A percentile compares a stretch with the other conserved stretches of the same genome.
Evolutionary conservation across 2,113 vertebrate species (phyloP).

Genomic region (Daubentonia madagascariensis): DNA sequence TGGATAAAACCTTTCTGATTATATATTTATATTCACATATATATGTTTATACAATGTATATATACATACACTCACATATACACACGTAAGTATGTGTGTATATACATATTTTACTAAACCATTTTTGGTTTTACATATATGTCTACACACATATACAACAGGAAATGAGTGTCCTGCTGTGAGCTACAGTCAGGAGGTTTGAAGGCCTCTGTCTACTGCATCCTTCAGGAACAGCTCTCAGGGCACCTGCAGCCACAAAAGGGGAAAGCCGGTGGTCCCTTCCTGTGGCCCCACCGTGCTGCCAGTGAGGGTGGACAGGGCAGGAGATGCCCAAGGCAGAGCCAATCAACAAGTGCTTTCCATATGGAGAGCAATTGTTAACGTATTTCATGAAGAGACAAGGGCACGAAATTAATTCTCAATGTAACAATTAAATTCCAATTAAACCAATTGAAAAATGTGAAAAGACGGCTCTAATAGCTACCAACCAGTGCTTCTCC

Average conservation of each 20-base stretch:
- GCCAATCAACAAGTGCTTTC: background rate
- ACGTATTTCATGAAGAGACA: background rate
- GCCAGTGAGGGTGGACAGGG: background rate
- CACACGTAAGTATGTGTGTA: accelerated
- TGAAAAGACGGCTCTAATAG: background rate
- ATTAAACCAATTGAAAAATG: background rate
- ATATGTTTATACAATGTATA: background rate
- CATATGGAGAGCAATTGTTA: accelerated
- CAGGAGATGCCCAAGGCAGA: background rate
- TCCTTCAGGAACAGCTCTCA: background rate
- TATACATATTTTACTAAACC: background rate
- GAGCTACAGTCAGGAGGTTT: background rate
- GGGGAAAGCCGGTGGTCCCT: background rate
- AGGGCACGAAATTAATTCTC: background rate
- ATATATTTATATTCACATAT: too few relatives aligned
- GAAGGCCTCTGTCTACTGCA: too few relatives aligned
- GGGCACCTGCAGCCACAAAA: background rate
- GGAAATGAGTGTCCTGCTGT: background rate
- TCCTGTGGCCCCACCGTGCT: background rate
- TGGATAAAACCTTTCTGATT: background rate
- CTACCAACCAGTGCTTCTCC: background rate
- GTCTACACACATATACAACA: background rate
- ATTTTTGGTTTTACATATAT: background rate
- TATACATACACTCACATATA: background rate
- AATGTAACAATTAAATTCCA: background rate